Base-by-base conservation (phyloP, 2,888 invertebrate genomes). In the Campaea margaritaria region DNA sequence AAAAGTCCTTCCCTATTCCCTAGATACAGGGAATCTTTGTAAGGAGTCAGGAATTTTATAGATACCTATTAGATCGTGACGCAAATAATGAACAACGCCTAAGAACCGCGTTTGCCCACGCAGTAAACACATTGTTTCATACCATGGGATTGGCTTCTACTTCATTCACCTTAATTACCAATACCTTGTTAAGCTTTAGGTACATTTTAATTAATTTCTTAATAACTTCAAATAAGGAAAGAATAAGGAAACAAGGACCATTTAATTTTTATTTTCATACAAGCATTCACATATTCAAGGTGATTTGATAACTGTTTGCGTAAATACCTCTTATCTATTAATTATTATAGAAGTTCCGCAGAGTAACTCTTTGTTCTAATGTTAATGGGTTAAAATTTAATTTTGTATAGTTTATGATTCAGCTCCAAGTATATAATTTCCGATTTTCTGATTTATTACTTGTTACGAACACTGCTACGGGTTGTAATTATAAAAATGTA, bases 81-180 rank as follows among this genome's bases (percentile, higher is more conserved):
- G 11, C 9, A 5, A 28, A 11, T 34, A 16, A 2, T 58, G n/a
- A 0, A 58, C 28, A 34, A 28, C 10, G 16, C 47, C 47, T 47
- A 48, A 48, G 38, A 0, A 3, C 36, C 4, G 28, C 9, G 4
- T 2, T 15, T 34, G 31, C 43, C 48, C 43, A 53, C 47, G 42
- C 39, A 27, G 16, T 31, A 27, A 42, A 14, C 0, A 8, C 41
- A 46, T 51, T 51, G 41, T 57, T 41, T 70, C 67, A 63, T 72
- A 68, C 53, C 61, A 62, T 68, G 48, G 60, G 64, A 71, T 67
- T 68, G 70, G 67, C 64, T 67, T 69, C 61, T 58, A 76, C 73
- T 74, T 73, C 65, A 62, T 65, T 73, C 74, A 75, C 78, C 76
- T 77, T 73, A 9, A 0, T 39, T 14, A 75, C 70, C 65, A 67